These are phyloP conservation scores for Dicranocentrus wangi DNA, from an alignment of 2,888 invertebrate genomes.

Conservation along the genomic window DNA sequence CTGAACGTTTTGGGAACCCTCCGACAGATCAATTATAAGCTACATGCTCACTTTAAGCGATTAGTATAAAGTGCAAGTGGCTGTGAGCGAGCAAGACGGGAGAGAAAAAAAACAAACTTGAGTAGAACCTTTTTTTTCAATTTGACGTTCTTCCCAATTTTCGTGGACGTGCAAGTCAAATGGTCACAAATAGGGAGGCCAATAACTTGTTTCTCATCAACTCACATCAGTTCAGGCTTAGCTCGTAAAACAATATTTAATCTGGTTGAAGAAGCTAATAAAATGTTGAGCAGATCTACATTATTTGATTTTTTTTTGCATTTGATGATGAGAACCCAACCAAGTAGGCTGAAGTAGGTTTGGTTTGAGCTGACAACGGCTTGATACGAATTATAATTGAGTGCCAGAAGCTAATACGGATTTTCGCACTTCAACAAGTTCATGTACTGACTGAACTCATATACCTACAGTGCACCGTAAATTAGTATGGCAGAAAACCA, in stretches of 20 bases:
- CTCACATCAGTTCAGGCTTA: too few species aligned
- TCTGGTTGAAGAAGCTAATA: neutral
- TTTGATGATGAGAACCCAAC: neutral
- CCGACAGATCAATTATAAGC: slow-evolving; percentile 65
- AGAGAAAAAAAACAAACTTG: slow-evolving; percentile 30
- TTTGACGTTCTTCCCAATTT: slow-evolving; percentile 15
- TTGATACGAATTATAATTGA: slow-evolving; percentile 65
- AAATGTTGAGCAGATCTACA: slow-evolving; percentile 4
- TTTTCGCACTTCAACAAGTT: slow-evolving; percentile 42
- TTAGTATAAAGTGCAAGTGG: slow-evolving; percentile 31
- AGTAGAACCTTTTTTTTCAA: slow-evolving; percentile 34
- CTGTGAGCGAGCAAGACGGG: slow-evolving; percentile 51
- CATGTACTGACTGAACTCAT: neutral
- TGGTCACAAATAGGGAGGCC: neutral
- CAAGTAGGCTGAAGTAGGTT: slow-evolving; percentile 1
- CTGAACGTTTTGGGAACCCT: slow-evolving; percentile 4
- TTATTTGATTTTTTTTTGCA: slow-evolving; percentile 38
- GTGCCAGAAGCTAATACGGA: slow-evolving; percentile 53
- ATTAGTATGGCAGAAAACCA: too few species aligned
- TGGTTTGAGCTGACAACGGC: slow-evolving; percentile 52
- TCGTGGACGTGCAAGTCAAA: neutral
- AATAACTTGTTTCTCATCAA: slow-evolving; percentile 8
- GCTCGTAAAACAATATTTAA: slow-evolving; percentile 18
- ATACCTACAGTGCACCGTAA: neutral
- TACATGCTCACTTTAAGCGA: slow-evolving; percentile 30